Percentiles rank a stretch among this genome's conserved stretches.
Conservation (phyloP, 2,797 vertebrate species). For the Enteromius paludinosus region DNA sequence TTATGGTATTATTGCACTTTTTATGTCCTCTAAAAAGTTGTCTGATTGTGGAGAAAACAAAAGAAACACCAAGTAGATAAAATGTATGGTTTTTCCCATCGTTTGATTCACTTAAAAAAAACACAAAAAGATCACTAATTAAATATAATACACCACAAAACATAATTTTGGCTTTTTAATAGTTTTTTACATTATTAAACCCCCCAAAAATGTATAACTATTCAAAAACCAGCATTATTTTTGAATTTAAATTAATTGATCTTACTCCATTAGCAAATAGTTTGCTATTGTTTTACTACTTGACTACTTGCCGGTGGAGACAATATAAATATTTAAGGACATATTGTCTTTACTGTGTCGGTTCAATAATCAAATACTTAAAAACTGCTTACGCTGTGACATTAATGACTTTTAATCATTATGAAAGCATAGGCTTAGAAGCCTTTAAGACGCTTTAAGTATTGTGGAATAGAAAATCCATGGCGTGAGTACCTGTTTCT, state of each 20-base stretch:
- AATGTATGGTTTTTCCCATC: neutral
- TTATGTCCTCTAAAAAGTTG: neutral
- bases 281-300: neutral
- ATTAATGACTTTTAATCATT: constrained; percentile 14
- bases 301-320: no score
- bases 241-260: neutral
- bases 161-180: neutral
- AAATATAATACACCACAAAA: neutral
- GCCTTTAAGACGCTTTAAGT: neutral
- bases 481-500: constrained; percentile 31
- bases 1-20: neutral
- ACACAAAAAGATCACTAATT: neutral
- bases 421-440: constrained; percentile 14
- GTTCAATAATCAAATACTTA: constrained; percentile 6
- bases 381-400: constrained; percentile 3
- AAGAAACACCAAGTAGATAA: neutral
- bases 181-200: no score
- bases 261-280: neutral
- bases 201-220: neutral
- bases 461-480: constrained; percentile 36
- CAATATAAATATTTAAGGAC: neutral
- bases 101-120: neutral
- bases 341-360: neutral
- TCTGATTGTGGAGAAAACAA: neutral
- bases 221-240: neutral